A percentile compares a stretch with the other conserved stretches of the same genome.
Conservation (phyloP, 2,888 invertebrate species). For the Tanaodytes sp. region DNA sequence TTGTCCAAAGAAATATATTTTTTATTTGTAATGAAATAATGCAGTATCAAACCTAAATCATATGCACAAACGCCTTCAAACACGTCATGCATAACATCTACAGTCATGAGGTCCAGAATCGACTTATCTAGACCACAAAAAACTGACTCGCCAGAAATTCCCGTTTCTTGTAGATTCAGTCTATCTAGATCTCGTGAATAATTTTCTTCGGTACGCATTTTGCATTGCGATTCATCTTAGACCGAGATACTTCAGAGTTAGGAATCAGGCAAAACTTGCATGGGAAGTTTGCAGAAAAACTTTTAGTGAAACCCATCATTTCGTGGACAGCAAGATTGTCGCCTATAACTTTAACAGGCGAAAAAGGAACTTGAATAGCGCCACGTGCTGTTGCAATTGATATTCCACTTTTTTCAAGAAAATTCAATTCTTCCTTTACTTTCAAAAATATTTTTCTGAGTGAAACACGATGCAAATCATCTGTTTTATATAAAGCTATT, state of each 20-base stretch:
- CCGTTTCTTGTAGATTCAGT: constrained; percentile 18
- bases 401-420: constrained; percentile 36
- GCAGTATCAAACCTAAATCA: constrained; percentile 50
- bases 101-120: constrained; percentile 15
- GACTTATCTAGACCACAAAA: constrained; percentile 17
- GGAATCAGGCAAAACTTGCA: constrained; percentile 25
- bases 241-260: constrained; percentile 8
- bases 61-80: constrained; percentile 51
- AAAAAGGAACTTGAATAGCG: constrained; percentile 10
- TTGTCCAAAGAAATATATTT: constrained; percentile 33
- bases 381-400: constrained; percentile 23
- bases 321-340: constrained; percentile 48
- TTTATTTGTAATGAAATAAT: constrained; percentile 44
- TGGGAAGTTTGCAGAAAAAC: constrained; percentile 27
- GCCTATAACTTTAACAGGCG: constrained; percentile 39
- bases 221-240: constrained; percentile 20
- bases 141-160: constrained; percentile 29
- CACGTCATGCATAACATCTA: constrained; percentile 38
- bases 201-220: constrained; percentile 26
- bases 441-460: constrained; percentile 12
- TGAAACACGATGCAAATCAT: neutral
- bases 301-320: constrained; percentile 47
- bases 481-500: constrained; percentile 4
- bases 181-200: constrained; percentile 13
- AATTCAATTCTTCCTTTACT: constrained; percentile 31